Conservation (phyloP, 2,113 vertebrate genomes). For the Gila orcuttii region DNA sequence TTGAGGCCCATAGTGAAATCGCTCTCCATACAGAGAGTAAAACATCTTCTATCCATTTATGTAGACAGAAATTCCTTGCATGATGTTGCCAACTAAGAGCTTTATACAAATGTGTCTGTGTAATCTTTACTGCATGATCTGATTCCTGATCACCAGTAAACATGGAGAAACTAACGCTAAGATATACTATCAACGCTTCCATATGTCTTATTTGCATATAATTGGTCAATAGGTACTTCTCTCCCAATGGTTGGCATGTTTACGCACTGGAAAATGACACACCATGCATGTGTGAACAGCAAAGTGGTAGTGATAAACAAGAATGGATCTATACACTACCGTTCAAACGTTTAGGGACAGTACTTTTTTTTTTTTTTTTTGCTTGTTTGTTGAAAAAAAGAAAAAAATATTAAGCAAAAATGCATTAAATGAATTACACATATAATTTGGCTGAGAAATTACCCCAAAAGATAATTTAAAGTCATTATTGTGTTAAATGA, state of each 20-base stretch:
- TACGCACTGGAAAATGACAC: neutral
- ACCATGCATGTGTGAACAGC: neutral
- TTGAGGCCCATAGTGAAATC: neutral
- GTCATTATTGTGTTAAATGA: no score
- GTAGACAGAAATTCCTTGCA: neutral
- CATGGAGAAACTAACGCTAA: neutral
- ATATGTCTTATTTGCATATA: constrained; percentile 3
- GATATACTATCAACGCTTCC: neutral
- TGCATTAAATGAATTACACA: neutral
- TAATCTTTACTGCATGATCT: neutral
- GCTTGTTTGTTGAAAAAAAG: neutral
- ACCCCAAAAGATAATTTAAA: no score
- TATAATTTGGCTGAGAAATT: neutral
- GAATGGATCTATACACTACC: neutral
- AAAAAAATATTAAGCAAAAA: neutral
- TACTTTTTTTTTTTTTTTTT: neutral
- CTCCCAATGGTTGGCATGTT: neutral
- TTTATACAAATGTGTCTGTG: neutral
- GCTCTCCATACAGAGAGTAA: neutral
- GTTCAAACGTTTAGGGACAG: neutral
- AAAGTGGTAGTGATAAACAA: neutral
- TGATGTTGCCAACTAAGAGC: neutral
- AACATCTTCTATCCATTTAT: neutral
- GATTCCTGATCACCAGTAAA: constrained; percentile 12
- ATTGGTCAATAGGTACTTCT: neutral